A percentile compares a stretch with the other conserved stretches of the same genome.
phyloP scores from a whole-genome alignment of 92 coral and sea anemone genomes.

The Bergia puertoricense region DNA sequence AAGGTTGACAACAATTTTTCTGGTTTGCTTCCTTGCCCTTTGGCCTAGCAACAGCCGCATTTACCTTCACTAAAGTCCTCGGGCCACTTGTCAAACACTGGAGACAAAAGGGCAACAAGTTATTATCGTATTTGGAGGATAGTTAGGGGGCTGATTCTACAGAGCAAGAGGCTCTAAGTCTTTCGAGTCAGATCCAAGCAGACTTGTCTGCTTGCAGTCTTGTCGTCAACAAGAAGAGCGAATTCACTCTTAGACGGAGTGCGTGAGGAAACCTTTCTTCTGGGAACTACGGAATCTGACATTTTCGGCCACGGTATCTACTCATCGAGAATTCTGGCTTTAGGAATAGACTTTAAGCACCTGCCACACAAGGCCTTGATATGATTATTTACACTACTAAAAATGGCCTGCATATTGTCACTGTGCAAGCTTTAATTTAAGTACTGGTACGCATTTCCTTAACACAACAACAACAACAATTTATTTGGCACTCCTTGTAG shows the following conservation, averaged over 20 bases:
- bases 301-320: no score
- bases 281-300: no score
- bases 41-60: conserved; percentile 17
- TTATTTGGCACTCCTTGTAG: no score
- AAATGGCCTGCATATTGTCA: no score
- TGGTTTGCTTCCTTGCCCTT: conserved; percentile 29
- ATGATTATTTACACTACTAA: no score
- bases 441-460: no score
- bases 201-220: not conserved
- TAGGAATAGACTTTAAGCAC: no score
- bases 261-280: no score
- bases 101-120: conserved; percentile 10
- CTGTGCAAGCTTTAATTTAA: no score
- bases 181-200: not conserved
- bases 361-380: no score
- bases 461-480: no score
- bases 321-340: no score
- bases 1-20: not conserved
- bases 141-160: not conserved
- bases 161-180: not conserved
- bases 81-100: conserved; percentile 23
- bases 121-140: conserved; percentile 20
- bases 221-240: not conserved
- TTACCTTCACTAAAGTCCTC: conserved; percentile 16
- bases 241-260: not conserved